phyloP scores from a whole-genome alignment of 2,888 invertebrate genomes.

The Acrobasis repandana region DNA sequence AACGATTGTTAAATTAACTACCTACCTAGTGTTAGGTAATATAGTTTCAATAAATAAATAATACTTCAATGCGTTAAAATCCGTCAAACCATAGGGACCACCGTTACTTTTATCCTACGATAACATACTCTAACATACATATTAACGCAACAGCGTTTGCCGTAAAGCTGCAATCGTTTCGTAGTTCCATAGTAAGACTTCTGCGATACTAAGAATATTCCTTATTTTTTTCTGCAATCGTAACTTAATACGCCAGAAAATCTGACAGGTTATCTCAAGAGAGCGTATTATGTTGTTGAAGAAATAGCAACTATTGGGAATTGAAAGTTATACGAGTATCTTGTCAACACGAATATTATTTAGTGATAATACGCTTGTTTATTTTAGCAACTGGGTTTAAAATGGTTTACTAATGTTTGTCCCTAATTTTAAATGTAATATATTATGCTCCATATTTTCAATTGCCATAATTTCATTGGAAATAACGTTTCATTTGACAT shows the following conservation, averaged over 20 bases:
- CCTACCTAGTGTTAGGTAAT: no score
- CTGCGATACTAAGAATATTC: constrained; percentile 14
- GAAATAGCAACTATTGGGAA: neutral
- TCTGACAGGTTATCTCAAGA: constrained; percentile 20
- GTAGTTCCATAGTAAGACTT: neutral
- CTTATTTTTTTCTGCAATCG: constrained; percentile 23
- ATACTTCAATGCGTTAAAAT: no score
- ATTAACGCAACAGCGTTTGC: neutral
- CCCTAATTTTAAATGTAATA: no score
- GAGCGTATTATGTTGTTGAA: neutral
- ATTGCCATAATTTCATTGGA: no score
- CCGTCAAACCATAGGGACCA: no score
- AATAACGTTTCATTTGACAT: no score
- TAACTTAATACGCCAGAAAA: constrained; percentile 27
- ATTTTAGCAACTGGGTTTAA: neutral
- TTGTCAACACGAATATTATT: neutral
- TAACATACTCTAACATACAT: neutral
- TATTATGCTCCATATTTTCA: no score
- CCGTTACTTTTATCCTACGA: no score
- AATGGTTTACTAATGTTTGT: no score
- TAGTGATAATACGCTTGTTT: neutral
- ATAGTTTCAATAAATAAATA: no score
- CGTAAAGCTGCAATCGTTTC: neutral
- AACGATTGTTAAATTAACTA: no score
- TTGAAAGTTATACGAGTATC: neutral